phyloP scores from a whole-genome alignment of 2,113 vertebrate genomes.

The Herpailurus yagouaroundi region DNA sequence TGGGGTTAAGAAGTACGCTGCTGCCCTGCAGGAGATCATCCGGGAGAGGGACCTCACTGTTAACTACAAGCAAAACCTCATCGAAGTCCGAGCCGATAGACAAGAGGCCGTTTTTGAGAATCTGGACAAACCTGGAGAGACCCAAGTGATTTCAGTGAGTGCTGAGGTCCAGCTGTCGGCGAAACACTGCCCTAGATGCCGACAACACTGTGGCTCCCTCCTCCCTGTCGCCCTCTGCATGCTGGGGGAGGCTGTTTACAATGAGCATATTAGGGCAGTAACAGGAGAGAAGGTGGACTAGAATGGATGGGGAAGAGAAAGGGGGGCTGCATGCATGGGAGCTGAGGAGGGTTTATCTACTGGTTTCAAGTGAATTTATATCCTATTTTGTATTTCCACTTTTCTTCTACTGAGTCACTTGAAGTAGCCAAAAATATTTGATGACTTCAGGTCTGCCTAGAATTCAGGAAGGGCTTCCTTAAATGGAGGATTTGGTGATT shows the following conservation, averaged over 20 bases:
- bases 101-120: slow-evolving; percentile 97
- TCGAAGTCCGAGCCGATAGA: slow-evolving; percentile 94
- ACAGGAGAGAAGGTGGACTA: not conserved
- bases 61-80: slow-evolving; percentile 92
- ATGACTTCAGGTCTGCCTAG: not conserved
- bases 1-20: slow-evolving; percentile 95
- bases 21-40: slow-evolving; percentile 91
- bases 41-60: slow-evolving; percentile 89
- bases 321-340: not conserved
- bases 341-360: not conserved
- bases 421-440: not conserved
- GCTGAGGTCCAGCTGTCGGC: not conserved
- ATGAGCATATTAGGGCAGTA: not conserved
- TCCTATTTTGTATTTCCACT: not conserved
- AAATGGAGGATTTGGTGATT: not conserved
- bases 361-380: not conserved
- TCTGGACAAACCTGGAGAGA: slow-evolving; percentile 93
- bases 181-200: rapidly evolving
- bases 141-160: slow-evolving; percentile 90
- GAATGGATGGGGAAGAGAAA: not conserved
- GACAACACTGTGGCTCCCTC: rapidly evolving
- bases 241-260: not conserved
- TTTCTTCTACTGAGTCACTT: not conserved
- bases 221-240: rapidly evolving
- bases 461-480: not conserved